Percentiles rank a stretch among this genome's conserved stretches.
These are phyloP conservation scores for Mythimna impura DNA, from an alignment of 2,888 invertebrate genomes.

Conservation along the genomic window DNA sequence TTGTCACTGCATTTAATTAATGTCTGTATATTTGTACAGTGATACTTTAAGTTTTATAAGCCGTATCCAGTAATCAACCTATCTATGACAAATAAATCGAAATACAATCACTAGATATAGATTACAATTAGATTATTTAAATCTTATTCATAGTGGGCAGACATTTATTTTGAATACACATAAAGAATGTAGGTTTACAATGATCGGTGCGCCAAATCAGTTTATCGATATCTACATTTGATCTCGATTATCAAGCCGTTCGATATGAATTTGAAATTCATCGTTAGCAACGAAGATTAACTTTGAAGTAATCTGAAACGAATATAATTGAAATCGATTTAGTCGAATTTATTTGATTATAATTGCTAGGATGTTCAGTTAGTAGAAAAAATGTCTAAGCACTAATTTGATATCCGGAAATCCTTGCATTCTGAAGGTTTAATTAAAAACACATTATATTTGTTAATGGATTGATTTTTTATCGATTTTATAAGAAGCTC, in stretches of 20 bases:
- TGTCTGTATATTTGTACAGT: too few relatives aligned
- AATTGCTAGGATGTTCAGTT: constrained; percentile 41
- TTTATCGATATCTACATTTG: constrained; percentile 43
- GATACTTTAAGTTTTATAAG: not conserved
- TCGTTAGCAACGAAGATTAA: constrained; percentile 44
- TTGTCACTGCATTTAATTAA: too few relatives aligned
- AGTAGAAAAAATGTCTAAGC: constrained; percentile 26
- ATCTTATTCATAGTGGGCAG: constrained; percentile 73
- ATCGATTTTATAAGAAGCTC: not conserved
- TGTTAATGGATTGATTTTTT: constrained; percentile 10
- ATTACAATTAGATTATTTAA: constrained; percentile 85
- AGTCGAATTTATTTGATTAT: constrained; percentile 46
- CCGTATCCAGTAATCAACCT: constrained; percentile 40
- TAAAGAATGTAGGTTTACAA: constrained; percentile 56
- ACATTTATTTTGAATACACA: constrained; percentile 71
- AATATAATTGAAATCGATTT: constrained; percentile 44
- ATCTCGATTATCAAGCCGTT: constrained; percentile 43
- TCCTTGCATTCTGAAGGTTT: constrained; percentile 42
- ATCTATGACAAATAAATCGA: constrained; percentile 45
- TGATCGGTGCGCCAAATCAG: constrained; percentile 44
- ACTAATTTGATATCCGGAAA: constrained; percentile 52
- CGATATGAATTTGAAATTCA: constrained; percentile 51
- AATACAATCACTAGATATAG: constrained; percentile 62
- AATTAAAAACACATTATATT: not conserved
- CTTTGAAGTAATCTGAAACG: constrained; percentile 37